phyloP scores from a whole-genome alignment of 2,113 vertebrate genomes.

The Trogon surrucura region DNA sequence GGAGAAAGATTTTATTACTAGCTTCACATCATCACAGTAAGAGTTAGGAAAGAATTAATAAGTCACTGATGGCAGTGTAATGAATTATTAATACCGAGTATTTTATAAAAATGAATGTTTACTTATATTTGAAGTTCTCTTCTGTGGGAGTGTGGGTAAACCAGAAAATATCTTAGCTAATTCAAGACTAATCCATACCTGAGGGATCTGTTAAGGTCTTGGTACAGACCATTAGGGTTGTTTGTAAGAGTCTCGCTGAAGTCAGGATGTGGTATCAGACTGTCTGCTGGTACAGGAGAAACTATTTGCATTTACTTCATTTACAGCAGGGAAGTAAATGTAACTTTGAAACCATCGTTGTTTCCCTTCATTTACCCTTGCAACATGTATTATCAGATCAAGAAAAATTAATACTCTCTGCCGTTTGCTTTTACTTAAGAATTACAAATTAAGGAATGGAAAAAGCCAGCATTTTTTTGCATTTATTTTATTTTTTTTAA shows the following conservation, averaged over 20 bases:
- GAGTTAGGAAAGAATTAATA: background rate
- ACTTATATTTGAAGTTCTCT: background rate
- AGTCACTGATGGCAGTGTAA: background rate
- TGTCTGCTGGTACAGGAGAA: background rate
- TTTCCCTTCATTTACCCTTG: background rate
- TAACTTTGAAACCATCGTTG: background rate
- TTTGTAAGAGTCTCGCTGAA: background rate
- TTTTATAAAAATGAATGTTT: conserved; percentile 10
- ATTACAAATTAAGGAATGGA: background rate
- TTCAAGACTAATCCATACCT: background rate
- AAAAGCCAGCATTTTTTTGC: rapidly evolving
- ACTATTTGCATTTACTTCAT: background rate
- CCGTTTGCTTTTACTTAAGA: background rate
- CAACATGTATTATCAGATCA: background rate
- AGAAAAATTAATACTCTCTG: background rate
- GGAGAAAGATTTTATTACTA: background rate
- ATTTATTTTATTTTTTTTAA: background rate
- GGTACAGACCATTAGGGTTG: background rate
- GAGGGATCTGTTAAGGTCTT: background rate
- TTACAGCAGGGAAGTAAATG: background rate
- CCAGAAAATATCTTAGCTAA: background rate
- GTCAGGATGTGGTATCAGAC: background rate
- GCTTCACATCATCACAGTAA: background rate
- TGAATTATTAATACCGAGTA: background rate
- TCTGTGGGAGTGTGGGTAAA: background rate